phyloP scores from a whole-genome alignment of 2,113 vertebrate species.

The Speoplatyrhinus poulsoni region DNA sequence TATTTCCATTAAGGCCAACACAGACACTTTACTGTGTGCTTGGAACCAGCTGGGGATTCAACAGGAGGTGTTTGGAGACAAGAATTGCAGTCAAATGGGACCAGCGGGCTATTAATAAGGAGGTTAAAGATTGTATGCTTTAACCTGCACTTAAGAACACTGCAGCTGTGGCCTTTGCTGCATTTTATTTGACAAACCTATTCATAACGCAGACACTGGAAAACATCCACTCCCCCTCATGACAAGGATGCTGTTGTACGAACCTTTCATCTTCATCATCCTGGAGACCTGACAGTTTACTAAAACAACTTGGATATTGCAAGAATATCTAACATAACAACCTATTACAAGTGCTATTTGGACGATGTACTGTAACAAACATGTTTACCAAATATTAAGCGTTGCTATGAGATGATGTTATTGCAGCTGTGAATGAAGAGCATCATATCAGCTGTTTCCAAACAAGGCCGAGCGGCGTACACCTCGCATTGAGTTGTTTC shows the following conservation, averaged over 20 bases:
- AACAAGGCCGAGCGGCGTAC: slow-evolving; percentile 30
- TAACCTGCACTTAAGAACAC: slow-evolving; percentile 29
- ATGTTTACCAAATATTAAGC: slow-evolving; percentile 13
- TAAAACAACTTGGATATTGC: slow-evolving; percentile 11
- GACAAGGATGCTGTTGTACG: not conserved
- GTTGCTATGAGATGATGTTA: slow-evolving; percentile 2
- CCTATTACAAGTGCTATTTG: not conserved
- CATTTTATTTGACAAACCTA: slow-evolving; percentile 29
- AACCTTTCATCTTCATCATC: not conserved
- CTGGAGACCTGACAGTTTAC: not conserved
- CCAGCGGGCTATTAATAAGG: slow-evolving; percentile 52
- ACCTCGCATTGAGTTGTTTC: slow-evolving; percentile 6
- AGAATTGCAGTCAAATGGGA: slow-evolving; percentile 51
- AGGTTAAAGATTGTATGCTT: slow-evolving; percentile 34
- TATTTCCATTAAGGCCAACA: slow-evolving; percentile 60
- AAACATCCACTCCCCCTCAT: not conserved
- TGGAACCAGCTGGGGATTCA: slow-evolving; percentile 46
- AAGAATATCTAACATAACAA: not conserved
- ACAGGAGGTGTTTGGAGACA: slow-evolving; percentile 39
- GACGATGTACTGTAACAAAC: slow-evolving; percentile 20
- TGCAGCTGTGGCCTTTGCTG: slow-evolving; percentile 38
- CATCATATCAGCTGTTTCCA: slow-evolving; percentile 3
- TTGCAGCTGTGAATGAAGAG: not conserved
- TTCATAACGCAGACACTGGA: slow-evolving; percentile 14
- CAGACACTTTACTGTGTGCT: slow-evolving; percentile 33